These are phyloP conservation scores for Drosophila limbata DNA, from an alignment of 2,888 invertebrate species.

Conservation along the genomic window DNA sequence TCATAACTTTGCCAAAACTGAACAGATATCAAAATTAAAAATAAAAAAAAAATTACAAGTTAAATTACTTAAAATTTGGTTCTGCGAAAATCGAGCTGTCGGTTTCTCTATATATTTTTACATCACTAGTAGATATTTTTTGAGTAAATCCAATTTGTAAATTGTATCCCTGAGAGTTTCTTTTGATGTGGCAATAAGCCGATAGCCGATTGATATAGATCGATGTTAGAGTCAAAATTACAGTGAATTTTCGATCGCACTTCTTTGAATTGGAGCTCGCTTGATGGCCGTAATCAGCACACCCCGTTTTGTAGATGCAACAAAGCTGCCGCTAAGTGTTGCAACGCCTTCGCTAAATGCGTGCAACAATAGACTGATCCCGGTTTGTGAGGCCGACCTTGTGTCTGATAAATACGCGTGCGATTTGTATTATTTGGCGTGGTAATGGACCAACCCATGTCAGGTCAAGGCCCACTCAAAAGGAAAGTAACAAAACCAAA, in stretches of 20 bases:
- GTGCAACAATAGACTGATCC: conserved; percentile 40
- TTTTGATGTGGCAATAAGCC: neutral
- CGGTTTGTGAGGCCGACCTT: conserved; percentile 39
- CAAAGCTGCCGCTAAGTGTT: conserved; percentile 60
- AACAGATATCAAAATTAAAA: too few species aligned
- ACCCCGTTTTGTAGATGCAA: conserved; percentile 35
- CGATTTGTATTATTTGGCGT: conserved; percentile 70
- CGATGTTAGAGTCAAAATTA: conserved; percentile 7
- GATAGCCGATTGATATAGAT: conserved; percentile 9
- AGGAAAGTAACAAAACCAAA: conserved; percentile 30
- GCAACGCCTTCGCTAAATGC: conserved; percentile 53
- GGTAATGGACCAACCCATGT: conserved; percentile 49
- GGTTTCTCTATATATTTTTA: too few species aligned
- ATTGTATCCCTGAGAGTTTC: neutral
- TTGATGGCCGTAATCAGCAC: conserved; percentile 39
- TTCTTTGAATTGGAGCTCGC: conserved; percentile 32
- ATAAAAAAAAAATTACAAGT: too few species aligned
- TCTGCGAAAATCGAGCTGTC: too few species aligned
- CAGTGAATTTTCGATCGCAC: conserved; percentile 9
- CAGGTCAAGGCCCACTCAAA: conserved; percentile 66
- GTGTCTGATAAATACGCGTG: conserved; percentile 75
- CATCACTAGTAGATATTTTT: neutral
- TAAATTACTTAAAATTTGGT: too few species aligned
- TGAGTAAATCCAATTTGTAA: neutral
- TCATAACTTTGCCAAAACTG: too few species aligned